These are phyloP conservation scores for Ephydatia muelleri DNA, from an alignment of 37 sponge, comb jelly and placozoan genomes.

Conservation along the genomic window DNA sequence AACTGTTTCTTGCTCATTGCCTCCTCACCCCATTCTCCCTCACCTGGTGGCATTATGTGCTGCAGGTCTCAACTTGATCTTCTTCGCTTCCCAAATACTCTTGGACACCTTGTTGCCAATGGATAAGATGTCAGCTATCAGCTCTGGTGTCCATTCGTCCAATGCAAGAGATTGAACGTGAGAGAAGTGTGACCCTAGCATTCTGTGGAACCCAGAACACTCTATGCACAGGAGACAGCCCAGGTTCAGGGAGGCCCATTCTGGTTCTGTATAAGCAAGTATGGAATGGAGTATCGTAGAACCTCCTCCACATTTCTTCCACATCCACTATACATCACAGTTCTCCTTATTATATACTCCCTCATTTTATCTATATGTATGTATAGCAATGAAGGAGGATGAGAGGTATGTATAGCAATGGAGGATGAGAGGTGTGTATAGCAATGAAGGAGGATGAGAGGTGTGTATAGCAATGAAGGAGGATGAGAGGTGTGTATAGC, in stretches of 20 bases:
- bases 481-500: too few relatives aligned
- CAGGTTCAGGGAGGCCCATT: slow-evolving; percentile 90
- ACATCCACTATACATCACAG: too few relatives aligned
- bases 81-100: slow-evolving; percentile 74
- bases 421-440: too few relatives aligned
- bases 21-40: not conserved
- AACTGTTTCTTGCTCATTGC: too few relatives aligned
- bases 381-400: too few relatives aligned
- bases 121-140: slow-evolving; percentile 68
- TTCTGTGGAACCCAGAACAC: slow-evolving; percentile 92
- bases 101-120: slow-evolving; percentile 70
- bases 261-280: too few relatives aligned
- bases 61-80: slow-evolving; percentile 31
- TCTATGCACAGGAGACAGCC: slow-evolving; percentile 89
- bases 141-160: slow-evolving; percentile 89
- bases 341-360: too few relatives aligned
- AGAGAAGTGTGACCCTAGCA: slow-evolving; percentile 89
- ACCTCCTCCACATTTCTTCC: too few relatives aligned
- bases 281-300: not conserved
- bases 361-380: too few relatives aligned
- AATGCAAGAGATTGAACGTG: slow-evolving; percentile 74
- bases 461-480: too few relatives aligned
- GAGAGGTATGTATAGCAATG: too few relatives aligned
- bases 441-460: too few relatives aligned
- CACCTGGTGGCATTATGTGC: slow-evolving; percentile 30